Percentiles rank a stretch among this genome's conserved stretches.
Evolutionary conservation across 2,113 vertebrate species (phyloP).

Genomic region (Holacanthus passer): DNA sequence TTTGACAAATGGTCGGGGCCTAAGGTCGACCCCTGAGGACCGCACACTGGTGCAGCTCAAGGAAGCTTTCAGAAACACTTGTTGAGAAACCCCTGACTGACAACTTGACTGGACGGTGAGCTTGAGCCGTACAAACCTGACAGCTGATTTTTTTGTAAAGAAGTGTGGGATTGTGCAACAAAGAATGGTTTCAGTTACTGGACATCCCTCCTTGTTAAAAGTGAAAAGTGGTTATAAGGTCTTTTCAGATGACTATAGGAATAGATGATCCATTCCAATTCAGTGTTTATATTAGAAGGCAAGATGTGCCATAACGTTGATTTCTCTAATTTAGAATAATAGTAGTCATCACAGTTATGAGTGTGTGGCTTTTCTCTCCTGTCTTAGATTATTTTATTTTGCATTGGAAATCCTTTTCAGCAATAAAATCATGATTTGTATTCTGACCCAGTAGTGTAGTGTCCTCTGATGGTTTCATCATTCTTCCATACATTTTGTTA

Average conservation of each 20-base stretch:
- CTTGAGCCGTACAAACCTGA: slow-evolving; percentile 13
- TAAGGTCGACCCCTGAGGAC: slow-evolving; percentile 23
- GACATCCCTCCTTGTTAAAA: background rate
- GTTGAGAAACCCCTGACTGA: slow-evolving; percentile 1
- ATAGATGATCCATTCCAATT: background rate
- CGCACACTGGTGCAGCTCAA: slow-evolving; percentile 7
- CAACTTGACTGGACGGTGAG: slow-evolving; percentile 1
- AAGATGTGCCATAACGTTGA: background rate
- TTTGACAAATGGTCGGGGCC: slow-evolving; percentile 50
- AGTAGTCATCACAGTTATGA: background rate
- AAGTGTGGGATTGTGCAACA: background rate
- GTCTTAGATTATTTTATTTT: background rate
- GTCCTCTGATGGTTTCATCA: background rate
- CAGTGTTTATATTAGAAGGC: background rate
- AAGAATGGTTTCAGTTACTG: background rate
- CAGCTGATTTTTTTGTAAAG: slow-evolving; percentile 10
- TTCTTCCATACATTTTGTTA: too few species aligned
- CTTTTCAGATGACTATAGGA: background rate
- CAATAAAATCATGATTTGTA: background rate
- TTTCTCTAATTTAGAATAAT: background rate
- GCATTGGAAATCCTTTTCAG: background rate
- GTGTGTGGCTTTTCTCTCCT: background rate
- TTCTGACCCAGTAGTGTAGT: background rate
- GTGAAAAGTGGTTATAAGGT: background rate
- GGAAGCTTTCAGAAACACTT: slow-evolving; percentile 5